Evolutionary conservation across 2,888 invertebrate genomes (phyloP).

Genomic region (Ophraella communa): DNA sequence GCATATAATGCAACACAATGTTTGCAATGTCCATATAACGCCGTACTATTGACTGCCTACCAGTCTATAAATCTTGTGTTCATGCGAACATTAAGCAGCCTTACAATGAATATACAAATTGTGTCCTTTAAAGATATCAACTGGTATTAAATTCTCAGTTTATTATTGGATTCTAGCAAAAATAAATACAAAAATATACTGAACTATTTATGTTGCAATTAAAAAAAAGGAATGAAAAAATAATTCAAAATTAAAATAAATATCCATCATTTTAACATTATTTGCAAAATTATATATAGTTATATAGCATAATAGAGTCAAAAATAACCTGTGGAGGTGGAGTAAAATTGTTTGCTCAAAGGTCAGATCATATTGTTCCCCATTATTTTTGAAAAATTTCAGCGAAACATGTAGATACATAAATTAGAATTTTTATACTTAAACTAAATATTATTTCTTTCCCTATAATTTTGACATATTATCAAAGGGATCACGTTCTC

Average conservation of each 20-base stretch:
- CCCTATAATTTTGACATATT: neutral
- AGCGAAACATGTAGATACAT: neutral
- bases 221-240: too few species aligned
- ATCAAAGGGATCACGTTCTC: neutral
- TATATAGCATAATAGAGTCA: too few species aligned
- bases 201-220: too few species aligned
- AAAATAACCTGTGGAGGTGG: too few species aligned
- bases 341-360: too few species aligned
- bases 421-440: neutral
- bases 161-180: too few species aligned
- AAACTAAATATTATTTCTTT: neutral
- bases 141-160: neutral
- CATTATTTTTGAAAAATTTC: neutral
- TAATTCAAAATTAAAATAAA: too few species aligned
- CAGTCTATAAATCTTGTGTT: constrained; percentile 58
- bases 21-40: constrained; percentile 36
- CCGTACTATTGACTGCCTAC: constrained; percentile 54
- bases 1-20: constrained; percentile 47
- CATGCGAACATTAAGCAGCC: constrained; percentile 56
- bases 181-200: too few species aligned
- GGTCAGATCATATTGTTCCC: too few species aligned
- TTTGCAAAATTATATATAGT: too few species aligned
- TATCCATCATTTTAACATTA: too few species aligned
- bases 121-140: constrained; percentile 48
- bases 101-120: constrained; percentile 59